Conservation (phyloP, 2,797 vertebrate genomes). For the Cetoscarus ocellatus region DNA sequence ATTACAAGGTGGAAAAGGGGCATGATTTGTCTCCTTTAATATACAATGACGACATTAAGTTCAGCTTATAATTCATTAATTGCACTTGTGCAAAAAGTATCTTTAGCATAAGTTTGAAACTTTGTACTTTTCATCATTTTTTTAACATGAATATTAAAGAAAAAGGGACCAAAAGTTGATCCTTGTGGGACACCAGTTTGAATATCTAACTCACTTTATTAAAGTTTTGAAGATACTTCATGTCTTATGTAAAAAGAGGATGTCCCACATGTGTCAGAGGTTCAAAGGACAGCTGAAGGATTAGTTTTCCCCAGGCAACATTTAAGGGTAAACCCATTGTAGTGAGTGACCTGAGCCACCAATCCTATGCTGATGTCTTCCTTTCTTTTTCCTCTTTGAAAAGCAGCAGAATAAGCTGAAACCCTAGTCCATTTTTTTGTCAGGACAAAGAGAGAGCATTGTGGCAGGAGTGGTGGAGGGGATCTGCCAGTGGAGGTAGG, state of each 20-base stretch:
- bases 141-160: too few relatives aligned
- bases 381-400: conserved; percentile 82
- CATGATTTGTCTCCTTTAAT: too few relatives aligned
- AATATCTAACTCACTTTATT: background rate
- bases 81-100: too few relatives aligned
- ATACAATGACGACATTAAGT: too few relatives aligned
- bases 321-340: conserved; percentile 71
- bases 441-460: conserved; percentile 82
- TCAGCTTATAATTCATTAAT: too few relatives aligned
- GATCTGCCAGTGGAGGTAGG: conserved; percentile 69
- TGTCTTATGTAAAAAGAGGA: conserved; percentile 43
- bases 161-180: too few relatives aligned
- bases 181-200: too few relatives aligned
- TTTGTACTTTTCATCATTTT: too few relatives aligned
- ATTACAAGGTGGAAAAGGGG: too few relatives aligned
- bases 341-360: conserved; percentile 72
- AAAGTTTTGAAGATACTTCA: conserved; percentile 26
- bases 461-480: conserved; percentile 67
- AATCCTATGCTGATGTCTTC: conserved; percentile 84
- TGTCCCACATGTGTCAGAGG: conserved; percentile 55
- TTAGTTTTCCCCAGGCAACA: conserved; percentile 62
- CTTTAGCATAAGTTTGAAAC: too few relatives aligned
- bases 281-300: conserved; percentile 45
- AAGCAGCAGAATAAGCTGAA: conserved; percentile 88
- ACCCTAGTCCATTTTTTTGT: conserved; percentile 85